Conservation (phyloP, 2,888 invertebrate genomes). For the Papilio gigon region DNA sequence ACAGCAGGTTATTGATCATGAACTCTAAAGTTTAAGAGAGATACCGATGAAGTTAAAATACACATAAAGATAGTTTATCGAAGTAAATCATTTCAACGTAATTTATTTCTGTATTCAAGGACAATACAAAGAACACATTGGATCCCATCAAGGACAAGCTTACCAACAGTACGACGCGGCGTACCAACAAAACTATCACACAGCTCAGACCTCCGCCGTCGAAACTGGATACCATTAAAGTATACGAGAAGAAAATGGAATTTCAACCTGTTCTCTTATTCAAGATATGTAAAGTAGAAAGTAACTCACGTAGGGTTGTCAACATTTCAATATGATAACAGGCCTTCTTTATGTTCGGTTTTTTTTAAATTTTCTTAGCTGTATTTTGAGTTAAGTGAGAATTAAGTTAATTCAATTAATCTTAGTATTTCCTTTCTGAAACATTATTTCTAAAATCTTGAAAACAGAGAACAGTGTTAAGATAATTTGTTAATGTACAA, state of each 20-base stretch:
- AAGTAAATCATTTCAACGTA: background rate
- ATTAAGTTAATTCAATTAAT: background rate
- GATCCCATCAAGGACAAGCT: constrained; percentile 43
- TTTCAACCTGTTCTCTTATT: background rate
- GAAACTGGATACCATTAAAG: constrained; percentile 36
- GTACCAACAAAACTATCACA: constrained; percentile 43
- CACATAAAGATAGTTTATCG: too few species aligned
- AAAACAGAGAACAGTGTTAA: constrained; percentile 1
- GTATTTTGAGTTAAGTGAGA: too few species aligned
- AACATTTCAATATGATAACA: too few species aligned
- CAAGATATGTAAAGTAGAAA: background rate
- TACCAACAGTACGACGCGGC: constrained; percentile 43
- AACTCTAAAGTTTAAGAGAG: too few species aligned
- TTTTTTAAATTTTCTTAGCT: too few species aligned
- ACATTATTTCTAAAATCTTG: background rate
- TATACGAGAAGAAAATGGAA: background rate
- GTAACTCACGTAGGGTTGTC: too few species aligned
- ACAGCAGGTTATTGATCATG: too few species aligned
- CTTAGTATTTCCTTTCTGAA: background rate
- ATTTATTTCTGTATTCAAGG: constrained; percentile 48
- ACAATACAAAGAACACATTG: constrained; percentile 50
- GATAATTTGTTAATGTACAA: background rate
- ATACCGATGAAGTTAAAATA: too few species aligned
- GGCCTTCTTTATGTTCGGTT: background rate
- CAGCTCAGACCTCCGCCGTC: constrained; percentile 20